Conservation (phyloP, 2,797 vertebrate species). For the Bovichtus diacanthus region DNA sequence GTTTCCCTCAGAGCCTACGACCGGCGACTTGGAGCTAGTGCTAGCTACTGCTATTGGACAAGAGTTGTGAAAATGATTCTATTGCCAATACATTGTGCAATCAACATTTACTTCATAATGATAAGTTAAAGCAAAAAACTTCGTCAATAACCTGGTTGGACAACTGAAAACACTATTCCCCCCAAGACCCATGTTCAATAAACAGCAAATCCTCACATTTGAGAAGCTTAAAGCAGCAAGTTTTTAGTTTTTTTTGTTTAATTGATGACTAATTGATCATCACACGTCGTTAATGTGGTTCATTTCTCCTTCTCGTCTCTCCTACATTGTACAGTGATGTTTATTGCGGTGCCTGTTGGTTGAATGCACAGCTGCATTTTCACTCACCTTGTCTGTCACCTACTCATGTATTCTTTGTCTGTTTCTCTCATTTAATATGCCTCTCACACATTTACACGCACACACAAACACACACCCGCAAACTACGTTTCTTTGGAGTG, state of each 20-base stretch:
- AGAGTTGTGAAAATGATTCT: too few relatives aligned
- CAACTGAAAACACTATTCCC: not conserved
- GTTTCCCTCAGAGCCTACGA: too few relatives aligned
- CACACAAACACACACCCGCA: constrained; percentile 32
- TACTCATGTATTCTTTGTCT: constrained; percentile 55
- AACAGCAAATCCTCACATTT: not conserved
- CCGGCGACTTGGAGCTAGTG: too few relatives aligned
- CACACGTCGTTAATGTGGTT: not conserved
- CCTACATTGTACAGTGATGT: not conserved
- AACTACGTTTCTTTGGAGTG: constrained; percentile 9
- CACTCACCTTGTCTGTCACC: constrained; percentile 49
- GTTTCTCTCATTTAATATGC: constrained; percentile 57
- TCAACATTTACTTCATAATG: too few relatives aligned
- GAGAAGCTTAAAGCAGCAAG: not conserved
- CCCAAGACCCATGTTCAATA: not conserved
- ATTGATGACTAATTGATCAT: too few relatives aligned
- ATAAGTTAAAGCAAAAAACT: too few relatives aligned
- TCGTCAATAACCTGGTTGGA: too few relatives aligned
- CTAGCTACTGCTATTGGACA: too few relatives aligned
- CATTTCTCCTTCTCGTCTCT: not conserved
- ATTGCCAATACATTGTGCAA: too few relatives aligned
- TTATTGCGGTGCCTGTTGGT: constrained; percentile 9
- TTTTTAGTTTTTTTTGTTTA: not conserved
- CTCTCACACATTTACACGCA: constrained; percentile 39
- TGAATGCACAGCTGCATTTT: constrained; percentile 39